A percentile compares a stretch with the other conserved stretches of the same genome.
phyloP scores from a whole-genome alignment of 2,113 vertebrate species.

The Mellivora capensis region DNA sequence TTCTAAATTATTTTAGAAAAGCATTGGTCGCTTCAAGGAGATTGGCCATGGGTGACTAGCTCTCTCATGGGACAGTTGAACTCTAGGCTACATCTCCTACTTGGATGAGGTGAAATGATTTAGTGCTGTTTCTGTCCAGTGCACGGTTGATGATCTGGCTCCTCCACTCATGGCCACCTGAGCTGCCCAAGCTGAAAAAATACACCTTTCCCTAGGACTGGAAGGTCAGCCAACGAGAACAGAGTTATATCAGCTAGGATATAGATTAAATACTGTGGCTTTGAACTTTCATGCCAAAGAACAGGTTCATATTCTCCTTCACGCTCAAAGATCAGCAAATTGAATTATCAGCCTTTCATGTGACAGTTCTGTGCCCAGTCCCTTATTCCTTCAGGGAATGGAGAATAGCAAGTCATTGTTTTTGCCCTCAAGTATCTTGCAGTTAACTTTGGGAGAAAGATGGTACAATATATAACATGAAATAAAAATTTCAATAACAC shows the following conservation, averaged over 20 bases:
- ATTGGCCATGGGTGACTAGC: conserved; percentile 40
- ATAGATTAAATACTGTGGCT: conserved; percentile 46
- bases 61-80: neutral
- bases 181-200: conserved; percentile 67
- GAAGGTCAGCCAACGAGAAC: conserved; percentile 64
- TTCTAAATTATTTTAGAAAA: conserved; percentile 52
- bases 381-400: neutral
- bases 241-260: conserved; percentile 45
- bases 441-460: neutral
- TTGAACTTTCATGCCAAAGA: conserved; percentile 32
- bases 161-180: conserved; percentile 44
- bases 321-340: conserved; percentile 10
- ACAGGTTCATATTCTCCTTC: conserved; percentile 29
- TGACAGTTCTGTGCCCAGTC: neutral
- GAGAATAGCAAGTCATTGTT: neutral
- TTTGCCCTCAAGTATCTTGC: neutral
- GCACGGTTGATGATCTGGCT: conserved; percentile 49
- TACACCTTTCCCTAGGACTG: conserved; percentile 56
- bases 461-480: neutral
- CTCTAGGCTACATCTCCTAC: neutral
- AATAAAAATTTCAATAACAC: neutral
- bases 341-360: neutral
- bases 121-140: conserved; percentile 58
- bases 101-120: conserved; percentile 46
- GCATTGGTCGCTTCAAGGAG: conserved; percentile 49